Base-by-base conservation (phyloP, 2,888 invertebrate species). In the Lepidochitona cinerea region DNA sequence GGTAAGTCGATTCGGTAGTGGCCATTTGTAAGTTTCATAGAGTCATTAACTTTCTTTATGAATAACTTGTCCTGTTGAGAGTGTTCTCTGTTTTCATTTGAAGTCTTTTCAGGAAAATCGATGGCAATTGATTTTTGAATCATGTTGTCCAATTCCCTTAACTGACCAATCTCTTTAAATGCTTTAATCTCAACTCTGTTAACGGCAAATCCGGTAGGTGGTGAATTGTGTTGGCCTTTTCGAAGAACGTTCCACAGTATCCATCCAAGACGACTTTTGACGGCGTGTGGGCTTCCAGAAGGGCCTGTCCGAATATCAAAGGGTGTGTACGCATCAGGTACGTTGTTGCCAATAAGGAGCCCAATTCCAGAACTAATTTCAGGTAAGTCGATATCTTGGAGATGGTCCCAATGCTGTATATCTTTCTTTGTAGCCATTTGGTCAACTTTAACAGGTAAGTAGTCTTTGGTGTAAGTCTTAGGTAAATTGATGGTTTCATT, bases 201-300 rank as follows among this genome's bases (percentile, higher is more conserved):
- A 35, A 71, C 71, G 35, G 37, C 36, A 26, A 35, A 29, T n/a
- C n/a, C 37, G 7, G 23, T 35, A 18, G 18, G 6, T 5, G 36
- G 23, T 6, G 26, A 18, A 4, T 53, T 23, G 4, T 23, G 9
- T 14, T 32, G 18, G 9, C 23, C 23, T 14, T 64, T n/a, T 26
- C 73, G 33, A 9, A 75, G 26, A 7, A 77, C 65, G 52, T 78
- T 76, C 78, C 78, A 77, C 5, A 75, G 64, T 1, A 75, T 70
- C 78, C 78, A 76, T 23, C 73, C 70, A 14, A 73, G 65, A 4
- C 33, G n/a, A 14, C 70, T 36, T 72, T 49, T 73, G 7, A 71
- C 65, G 18, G 78, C 78, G 64, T 78, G 77, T 12, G 78, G 78
- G 9, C 72, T 70, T 1, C 76, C 78, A 65, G 68, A 59, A 12